These are phyloP conservation scores for Amyelois transitella DNA, from an alignment of 1,140 invertebrate genomes.

Conservation along the genomic window DNA sequence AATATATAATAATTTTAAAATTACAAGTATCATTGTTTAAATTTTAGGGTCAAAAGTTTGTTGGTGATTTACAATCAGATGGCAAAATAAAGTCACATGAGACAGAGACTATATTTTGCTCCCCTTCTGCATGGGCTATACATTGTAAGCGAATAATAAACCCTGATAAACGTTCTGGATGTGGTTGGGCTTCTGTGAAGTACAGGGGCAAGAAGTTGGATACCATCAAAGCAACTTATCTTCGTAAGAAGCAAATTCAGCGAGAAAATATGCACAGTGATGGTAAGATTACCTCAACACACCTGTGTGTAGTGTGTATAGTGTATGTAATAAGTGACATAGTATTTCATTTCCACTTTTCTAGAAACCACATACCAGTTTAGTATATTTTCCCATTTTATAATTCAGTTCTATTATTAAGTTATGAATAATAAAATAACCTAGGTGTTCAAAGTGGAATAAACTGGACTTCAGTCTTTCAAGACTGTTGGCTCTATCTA, in stretches of 20 bases:
- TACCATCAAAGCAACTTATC: slow-evolving; percentile 89
- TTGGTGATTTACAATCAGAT: slow-evolving; percentile 88
- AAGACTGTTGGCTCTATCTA: too few species aligned
- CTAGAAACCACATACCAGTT: too few species aligned
- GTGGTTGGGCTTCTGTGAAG: slow-evolving; percentile 91
- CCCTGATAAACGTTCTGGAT: slow-evolving; percentile 92
- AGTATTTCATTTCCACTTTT: too few species aligned
- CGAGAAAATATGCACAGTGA: slow-evolving; percentile 71
- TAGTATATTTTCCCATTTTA: too few species aligned
- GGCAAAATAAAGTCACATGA: slow-evolving; percentile 93
- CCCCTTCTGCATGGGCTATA: slow-evolving; percentile 94
- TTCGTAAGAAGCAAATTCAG: slow-evolving; percentile 80
- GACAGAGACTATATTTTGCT: slow-evolving; percentile 89
- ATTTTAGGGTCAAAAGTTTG: slow-evolving; percentile 88
- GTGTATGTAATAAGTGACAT: too few species aligned
- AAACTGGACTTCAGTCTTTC: too few species aligned
- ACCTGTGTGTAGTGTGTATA: too few species aligned
- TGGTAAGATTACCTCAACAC: too few species aligned
- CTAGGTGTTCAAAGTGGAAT: too few species aligned
- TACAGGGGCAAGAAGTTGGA: slow-evolving; percentile 91
- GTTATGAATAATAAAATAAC: too few species aligned
- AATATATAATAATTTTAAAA: not conserved
- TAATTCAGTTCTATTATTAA: too few species aligned
- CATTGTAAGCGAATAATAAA: slow-evolving; percentile 93
- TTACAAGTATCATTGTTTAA: not conserved